Base-by-base conservation (phyloP, 2,888 invertebrate species). In the Machimus rusticus region DNA sequence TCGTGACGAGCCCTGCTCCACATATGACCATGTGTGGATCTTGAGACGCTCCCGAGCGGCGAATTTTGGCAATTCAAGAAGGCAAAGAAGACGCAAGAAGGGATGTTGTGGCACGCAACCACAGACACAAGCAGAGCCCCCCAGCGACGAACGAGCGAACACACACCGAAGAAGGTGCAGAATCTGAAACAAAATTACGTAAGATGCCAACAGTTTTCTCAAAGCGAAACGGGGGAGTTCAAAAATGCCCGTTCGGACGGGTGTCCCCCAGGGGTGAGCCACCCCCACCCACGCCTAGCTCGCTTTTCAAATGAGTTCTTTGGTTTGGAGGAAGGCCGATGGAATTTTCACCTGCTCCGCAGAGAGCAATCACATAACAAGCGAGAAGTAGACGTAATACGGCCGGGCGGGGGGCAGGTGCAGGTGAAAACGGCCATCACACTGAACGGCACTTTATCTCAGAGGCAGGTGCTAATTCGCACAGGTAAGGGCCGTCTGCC, bases 121-220 rank as follows among this genome's bases (percentile, higher is more conserved):
- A 79, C 79, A 79, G 46, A 79, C 14, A 79, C 51, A 79, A 79
- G 16, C 31, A 79, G 79, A 28, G 51, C 31, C 37, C 43, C 39
- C 43, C 3, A 31, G 31, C 28, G 28, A 79, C 31, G n/a, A 79
- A 12, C 51, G n/a, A 79, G 12, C 51, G 51, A 51, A 78, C 43
- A 51, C 28, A 79, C 79, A 79, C 28, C 19, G 79, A 79, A 23
- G 9, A 31, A 23, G 46, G 16, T 51, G 5, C 51, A 79, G 55
- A 28, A 79, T 79, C 79, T 79, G 79, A 79, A 79, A 46, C 79
- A 79, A 79, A 79, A 51, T 79, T 79, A 79, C 79, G 79, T 79
- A 79, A 79, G 79, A 79, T 78, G 43, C 51, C 79, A 79, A 51
- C 79, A 79, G 79, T 79, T 79, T 79, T 23, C n/a, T 51, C 51